Evolutionary conservation across 2,113 vertebrate genomes (phyloP), one percentile per base, ranked within the genome.

Genomic region (Tamias sibiricus): DNA sequence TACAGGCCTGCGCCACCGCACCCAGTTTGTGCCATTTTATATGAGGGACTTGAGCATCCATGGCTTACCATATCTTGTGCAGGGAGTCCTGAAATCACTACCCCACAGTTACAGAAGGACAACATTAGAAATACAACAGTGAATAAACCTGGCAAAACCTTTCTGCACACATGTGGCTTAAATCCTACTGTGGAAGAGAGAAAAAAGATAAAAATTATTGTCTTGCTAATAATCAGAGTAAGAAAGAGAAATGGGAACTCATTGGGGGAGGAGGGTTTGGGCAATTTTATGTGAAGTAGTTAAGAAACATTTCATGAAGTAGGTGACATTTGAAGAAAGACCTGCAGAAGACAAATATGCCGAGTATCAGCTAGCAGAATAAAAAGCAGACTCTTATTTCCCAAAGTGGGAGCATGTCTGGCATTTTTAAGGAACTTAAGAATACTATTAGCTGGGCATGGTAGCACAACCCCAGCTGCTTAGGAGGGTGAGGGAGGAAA

Each of bases 71-170:
- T 79, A 35, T 79, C 8, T 12, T 9, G 8, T 8, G 47, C 30
- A 24, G 11, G 42, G 28, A 22, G 12, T 26, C 6, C 16, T n/a
- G 49, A 54, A 79, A n/a, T 13, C 49, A 79, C 10, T 54, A 19
- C 47, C 32, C 11, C 72, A 28, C 42, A 75, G 26, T 44, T 75
- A 75, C 26, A 26, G 12, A 13, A 3, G 26, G 42, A 75, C 5
- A 44, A 75, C 26, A 11, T 37, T 74, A 69, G 68, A 96, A 90
- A 57, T 68, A 59, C 16, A 76, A 12, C 13, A 54, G 76, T 76
- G 26, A 87, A 42, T 59, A 87, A 76, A 96, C 54, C 28, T 69
- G 75, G 59, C 75, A 81, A 87, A 91, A 83, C 57, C 24, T 44
- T 9, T 75, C 47, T 75, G 22, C 54, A 79, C 49, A 42, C 20